A percentile compares a stretch with the other conserved stretches of the same genome.
Evolutionary conservation across 64 coral and sea anemone species (phyloP).

Genomic region (Pocillopora verrucosa): DNA sequence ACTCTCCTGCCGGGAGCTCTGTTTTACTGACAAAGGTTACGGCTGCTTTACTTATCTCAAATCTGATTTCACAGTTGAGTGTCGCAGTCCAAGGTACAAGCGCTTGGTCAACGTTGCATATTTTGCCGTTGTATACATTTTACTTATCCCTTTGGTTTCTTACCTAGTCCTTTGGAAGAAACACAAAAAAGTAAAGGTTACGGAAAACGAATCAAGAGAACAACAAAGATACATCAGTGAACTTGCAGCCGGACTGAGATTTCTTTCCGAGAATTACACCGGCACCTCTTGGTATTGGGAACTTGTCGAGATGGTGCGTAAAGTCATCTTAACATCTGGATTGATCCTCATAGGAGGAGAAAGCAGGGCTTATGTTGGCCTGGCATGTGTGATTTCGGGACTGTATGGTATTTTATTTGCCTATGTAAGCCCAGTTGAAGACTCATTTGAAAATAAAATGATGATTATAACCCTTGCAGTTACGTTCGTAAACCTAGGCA

Average conservation of each 20-base stretch:
- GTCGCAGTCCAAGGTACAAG: neutral
- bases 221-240: neutral
- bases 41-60: conserved; percentile 19
- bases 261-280: conserved; percentile 54
- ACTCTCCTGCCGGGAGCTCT: conserved; percentile 38
- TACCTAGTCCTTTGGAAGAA: conserved; percentile 23
- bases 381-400: conserved; percentile 52
- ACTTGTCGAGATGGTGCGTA: conserved; percentile 54
- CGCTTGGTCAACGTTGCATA: conserved; percentile 3
- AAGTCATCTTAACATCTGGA: conserved; percentile 54
- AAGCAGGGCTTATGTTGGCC: conserved; percentile 54
- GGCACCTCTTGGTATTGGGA: conserved; percentile 64
- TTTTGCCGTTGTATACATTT: neutral
- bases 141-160: neutral
- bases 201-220: neutral
- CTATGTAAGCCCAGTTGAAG: conserved; percentile 23
- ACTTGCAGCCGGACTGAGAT: conserved; percentile 25
- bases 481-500: conserved; percentile 48
- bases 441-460: conserved; percentile 45
- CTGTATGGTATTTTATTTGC: conserved; percentile 52
- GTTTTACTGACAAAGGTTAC: neutral
- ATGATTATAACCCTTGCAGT: conserved; percentile 31
- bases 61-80: conserved; percentile 23
- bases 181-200: conserved; percentile 19
- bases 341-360: conserved; percentile 55